Conservation (phyloP, 2,888 invertebrate genomes). For the Caenorhabditis angaria region DNA sequence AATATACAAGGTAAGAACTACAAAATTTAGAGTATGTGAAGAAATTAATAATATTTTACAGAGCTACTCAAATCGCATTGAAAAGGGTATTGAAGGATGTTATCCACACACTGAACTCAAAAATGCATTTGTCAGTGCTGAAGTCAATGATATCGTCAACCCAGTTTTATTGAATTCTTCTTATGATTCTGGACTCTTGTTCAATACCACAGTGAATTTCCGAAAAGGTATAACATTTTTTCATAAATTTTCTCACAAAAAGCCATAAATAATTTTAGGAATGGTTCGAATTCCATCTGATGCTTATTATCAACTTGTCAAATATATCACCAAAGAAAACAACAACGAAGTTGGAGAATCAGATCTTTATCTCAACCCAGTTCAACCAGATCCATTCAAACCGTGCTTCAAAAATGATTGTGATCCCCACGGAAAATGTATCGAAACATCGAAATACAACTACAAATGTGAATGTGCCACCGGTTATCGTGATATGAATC, state of each 20-base stretch:
- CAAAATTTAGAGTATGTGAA: not conserved
- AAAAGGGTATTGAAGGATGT: conserved; percentile 66
- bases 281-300: conserved; percentile 69
- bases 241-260: not conserved
- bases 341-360: conserved; percentile 70
- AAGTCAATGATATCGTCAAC: conserved; percentile 65
- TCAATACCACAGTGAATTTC: conserved; percentile 72
- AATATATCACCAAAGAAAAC: conserved; percentile 65
- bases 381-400: conserved; percentile 70
- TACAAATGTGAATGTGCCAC: conserved; percentile 69
- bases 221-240: conserved; percentile 52
- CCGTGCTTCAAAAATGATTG: conserved; percentile 71
- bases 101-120: conserved; percentile 68
- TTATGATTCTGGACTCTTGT: conserved; percentile 68
- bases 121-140: conserved; percentile 57
- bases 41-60: conserved; percentile 2
- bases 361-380: conserved; percentile 67
- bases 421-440: conserved; percentile 66
- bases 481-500: conserved; percentile 69
- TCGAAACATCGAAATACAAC: conserved; percentile 67
- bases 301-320: conserved; percentile 65
- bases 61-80: conserved; percentile 44
- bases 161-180: conserved; percentile 64
- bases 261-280: conserved; percentile 26
- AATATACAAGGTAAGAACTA: conserved; percentile 50